Evolutionary conservation across 2,888 invertebrate genomes (phyloP).

Genomic region (Criorhina ranunculi): DNA sequence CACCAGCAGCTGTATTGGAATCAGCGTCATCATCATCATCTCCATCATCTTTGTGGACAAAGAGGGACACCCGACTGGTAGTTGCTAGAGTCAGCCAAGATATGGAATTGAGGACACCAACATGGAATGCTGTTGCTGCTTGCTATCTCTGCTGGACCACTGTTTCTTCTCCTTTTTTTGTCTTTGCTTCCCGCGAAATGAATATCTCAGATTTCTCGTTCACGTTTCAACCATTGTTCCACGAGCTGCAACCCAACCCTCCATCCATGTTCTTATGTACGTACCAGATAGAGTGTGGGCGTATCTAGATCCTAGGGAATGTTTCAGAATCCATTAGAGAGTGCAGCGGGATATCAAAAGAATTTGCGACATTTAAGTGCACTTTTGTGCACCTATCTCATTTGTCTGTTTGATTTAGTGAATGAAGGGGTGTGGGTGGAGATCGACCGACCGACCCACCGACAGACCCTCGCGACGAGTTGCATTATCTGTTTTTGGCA

Average conservation of each 20-base stretch:
- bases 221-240: conserved; percentile 64
- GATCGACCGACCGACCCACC: not conserved
- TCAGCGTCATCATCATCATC: conserved; percentile 51
- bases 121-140: conserved; percentile 28
- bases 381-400: conserved; percentile 75
- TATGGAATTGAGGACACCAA: conserved; percentile 56
- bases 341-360: conserved; percentile 76
- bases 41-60: conserved; percentile 33
- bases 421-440: conserved; percentile 34
- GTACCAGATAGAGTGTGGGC: conserved; percentile 19
- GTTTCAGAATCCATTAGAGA: conserved; percentile 73
- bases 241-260: conserved; percentile 6
- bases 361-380: conserved; percentile 76
- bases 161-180: conserved; percentile 18
- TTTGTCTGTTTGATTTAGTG: conserved; percentile 76
- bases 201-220: conserved; percentile 68
- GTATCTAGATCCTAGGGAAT: conserved; percentile 55
- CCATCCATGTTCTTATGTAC: not conserved
- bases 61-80: not conserved
- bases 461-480: not conserved
- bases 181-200: conserved; percentile 58
- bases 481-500: conserved; percentile 42
- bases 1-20: conserved; percentile 28
- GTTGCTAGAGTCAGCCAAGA: conserved; percentile 19
- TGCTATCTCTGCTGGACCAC: conserved; percentile 36